phyloP scores from a whole-genome alignment of 2,113 vertebrate species.

The Notothenia rossii region DNA sequence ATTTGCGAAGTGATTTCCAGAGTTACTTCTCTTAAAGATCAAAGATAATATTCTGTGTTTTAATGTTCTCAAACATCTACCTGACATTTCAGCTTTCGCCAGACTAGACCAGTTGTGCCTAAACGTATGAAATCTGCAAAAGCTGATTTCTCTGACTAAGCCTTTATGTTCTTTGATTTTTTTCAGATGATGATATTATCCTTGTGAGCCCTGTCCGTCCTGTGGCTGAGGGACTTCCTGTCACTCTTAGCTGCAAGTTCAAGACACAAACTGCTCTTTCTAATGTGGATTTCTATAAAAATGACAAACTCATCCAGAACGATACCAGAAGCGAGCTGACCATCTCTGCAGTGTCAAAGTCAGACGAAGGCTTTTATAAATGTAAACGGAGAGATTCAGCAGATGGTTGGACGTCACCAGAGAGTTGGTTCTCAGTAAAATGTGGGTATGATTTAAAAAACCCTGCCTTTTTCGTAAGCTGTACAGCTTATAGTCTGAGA shows the following conservation, averaged over 20 bases:
- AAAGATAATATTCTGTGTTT: too few relatives aligned
- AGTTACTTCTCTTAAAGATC: too few relatives aligned
- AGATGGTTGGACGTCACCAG: neutral
- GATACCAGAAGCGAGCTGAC: slow-evolving; percentile 21
- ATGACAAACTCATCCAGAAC: slow-evolving; percentile 41
- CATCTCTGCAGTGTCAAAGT: slow-evolving; percentile 49
- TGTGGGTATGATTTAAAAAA: neutral
- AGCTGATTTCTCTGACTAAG: neutral
- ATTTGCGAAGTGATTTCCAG: too few relatives aligned
- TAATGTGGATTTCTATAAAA: slow-evolving; percentile 40
- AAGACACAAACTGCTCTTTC: rapidly evolving
- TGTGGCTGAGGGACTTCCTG: slow-evolving; percentile 55
- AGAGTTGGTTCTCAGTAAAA: slow-evolving; percentile 60
- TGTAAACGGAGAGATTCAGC: slow-evolving; percentile 22
- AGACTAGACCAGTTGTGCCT: too few relatives aligned
- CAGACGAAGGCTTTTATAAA: slow-evolving; percentile 60
- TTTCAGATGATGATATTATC: slow-evolving; percentile 14
- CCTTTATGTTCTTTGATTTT: neutral
- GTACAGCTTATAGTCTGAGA: too few relatives aligned
- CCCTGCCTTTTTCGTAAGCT: too few relatives aligned
- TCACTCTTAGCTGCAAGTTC: slow-evolving; percentile 53
- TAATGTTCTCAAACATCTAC: neutral
- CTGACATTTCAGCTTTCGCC: too few relatives aligned
- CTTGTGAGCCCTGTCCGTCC: slow-evolving; percentile 61
- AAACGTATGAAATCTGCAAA: too few relatives aligned